A percentile compares a stretch with the other conserved stretches of the same genome.
These are phyloP conservation scores for Periophthalmus magnuspinnatus DNA, from an alignment of 2,797 vertebrate species.

Conservation along the genomic window DNA sequence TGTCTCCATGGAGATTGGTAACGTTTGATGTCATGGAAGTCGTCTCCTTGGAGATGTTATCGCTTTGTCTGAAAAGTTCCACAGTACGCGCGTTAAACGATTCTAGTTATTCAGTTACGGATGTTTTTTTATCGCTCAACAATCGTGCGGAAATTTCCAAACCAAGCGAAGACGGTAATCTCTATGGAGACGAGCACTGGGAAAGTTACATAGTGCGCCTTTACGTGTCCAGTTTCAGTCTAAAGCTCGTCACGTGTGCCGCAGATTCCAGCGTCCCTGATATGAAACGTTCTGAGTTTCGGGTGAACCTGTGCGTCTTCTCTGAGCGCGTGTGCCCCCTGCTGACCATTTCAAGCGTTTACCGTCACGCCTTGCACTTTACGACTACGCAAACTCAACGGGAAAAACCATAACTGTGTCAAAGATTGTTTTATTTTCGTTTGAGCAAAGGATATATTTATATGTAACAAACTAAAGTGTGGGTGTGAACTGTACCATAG, in stretches of 20 bases:
- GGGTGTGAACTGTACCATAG: constrained; percentile 64
- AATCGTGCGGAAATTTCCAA: neutral
- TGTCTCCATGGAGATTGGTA: too few species aligned
- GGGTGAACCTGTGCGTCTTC: neutral
- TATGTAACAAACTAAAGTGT: constrained; percentile 61
- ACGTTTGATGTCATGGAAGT: too few species aligned
- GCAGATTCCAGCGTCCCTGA: neutral
- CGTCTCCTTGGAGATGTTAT: too few species aligned
- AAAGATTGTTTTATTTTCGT: constrained; percentile 49
- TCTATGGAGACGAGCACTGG: neutral
- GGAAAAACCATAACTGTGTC: constrained; percentile 36
- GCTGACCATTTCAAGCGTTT: constrained; percentile 76
- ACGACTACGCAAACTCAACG: constrained; percentile 72
- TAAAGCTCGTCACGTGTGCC: neutral
- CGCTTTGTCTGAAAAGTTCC: neutral
- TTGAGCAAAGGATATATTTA: constrained; percentile 67
- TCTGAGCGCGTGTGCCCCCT: constrained; percentile 28
- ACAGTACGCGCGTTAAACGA: neutral
- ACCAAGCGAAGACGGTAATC: neutral
- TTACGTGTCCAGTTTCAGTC: neutral
- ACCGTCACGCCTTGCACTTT: constrained; percentile 83
- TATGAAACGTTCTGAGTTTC: neutral
- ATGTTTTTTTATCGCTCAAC: neutral
- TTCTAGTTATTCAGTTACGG: too few species aligned
- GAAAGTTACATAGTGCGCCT: neutral